These are phyloP conservation scores for Macrosoma leucophasiata DNA, from an alignment of 2,888 invertebrate species.

Conservation along the genomic window DNA sequence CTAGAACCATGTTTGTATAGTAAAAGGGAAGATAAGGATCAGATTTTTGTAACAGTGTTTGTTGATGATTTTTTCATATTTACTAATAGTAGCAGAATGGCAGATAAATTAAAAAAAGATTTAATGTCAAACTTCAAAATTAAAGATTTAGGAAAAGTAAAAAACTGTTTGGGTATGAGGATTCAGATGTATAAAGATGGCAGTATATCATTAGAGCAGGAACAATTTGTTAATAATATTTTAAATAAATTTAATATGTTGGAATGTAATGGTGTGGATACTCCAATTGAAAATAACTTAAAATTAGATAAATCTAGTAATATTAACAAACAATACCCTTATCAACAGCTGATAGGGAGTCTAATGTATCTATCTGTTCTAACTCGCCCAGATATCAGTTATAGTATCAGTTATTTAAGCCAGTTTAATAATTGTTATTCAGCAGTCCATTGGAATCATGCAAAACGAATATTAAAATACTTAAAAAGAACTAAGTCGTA, in stretches of 20 bases:
- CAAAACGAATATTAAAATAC: slow-evolving; percentile 22
- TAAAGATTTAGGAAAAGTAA: slow-evolving; percentile 19
- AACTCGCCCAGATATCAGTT: slow-evolving; percentile 23
- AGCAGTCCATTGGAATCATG: slow-evolving; percentile 17
- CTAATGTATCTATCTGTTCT: slow-evolving; percentile 16
- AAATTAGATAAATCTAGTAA: not conserved
- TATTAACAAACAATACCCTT: slow-evolving; percentile 7
- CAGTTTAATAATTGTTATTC: slow-evolving; percentile 22
- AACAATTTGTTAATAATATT: slow-evolving; percentile 10
- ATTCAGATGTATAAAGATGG: slow-evolving; percentile 7
- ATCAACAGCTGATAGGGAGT: slow-evolving; percentile 18
- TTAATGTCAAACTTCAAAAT: slow-evolving; percentile 8
- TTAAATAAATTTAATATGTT: slow-evolving; percentile 13
- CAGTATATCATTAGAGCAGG: slow-evolving; percentile 14
- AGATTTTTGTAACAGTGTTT: slow-evolving; percentile 22
- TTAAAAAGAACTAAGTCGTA: slow-evolving; percentile 17
- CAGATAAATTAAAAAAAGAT: slow-evolving; percentile 7
- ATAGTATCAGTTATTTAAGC: slow-evolving; percentile 17
- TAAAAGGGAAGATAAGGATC: slow-evolving; percentile 7
- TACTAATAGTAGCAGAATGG: slow-evolving; percentile 2
- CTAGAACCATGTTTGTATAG: slow-evolving; percentile 4
- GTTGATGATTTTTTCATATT: slow-evolving; percentile 16
- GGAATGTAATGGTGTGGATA: slow-evolving; percentile 11
- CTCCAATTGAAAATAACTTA: slow-evolving; percentile 15
- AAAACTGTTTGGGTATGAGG: slow-evolving; percentile 13